phyloP scores from a whole-genome alignment of 2,888 invertebrate species.

The Drosophila borealis region DNA sequence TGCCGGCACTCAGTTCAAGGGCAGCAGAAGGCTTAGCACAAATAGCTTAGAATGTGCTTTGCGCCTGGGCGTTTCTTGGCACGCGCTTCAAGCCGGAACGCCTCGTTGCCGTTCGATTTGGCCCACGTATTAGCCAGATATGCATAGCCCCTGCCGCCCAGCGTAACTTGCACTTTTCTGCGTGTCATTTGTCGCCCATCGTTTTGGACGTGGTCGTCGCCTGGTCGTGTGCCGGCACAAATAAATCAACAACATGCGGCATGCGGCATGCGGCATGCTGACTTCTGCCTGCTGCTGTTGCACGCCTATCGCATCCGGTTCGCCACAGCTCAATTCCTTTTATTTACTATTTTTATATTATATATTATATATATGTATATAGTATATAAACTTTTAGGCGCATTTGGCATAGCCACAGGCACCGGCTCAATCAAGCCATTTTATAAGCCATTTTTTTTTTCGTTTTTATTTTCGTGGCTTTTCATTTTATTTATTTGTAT shows the following conservation, averaged over 20 bases:
- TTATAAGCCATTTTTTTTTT: conserved; percentile 58
- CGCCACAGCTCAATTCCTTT: conserved; percentile 59
- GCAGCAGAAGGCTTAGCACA: conserved; percentile 35
- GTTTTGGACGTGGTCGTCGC: conserved; percentile 64
- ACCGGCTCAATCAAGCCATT: conserved; percentile 77
- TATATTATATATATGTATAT: conserved; percentile 3
- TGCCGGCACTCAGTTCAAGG: conserved; percentile 51
- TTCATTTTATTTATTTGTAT: conserved; percentile 8
- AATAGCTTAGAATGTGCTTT: conserved; percentile 26
- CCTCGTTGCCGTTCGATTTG: conserved; percentile 55
- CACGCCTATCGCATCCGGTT: conserved; percentile 76
- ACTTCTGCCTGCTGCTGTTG: conserved; percentile 37
- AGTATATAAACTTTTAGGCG: conserved; percentile 1
- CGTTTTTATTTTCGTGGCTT: conserved; percentile 16
- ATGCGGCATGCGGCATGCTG: conserved; percentile 28
- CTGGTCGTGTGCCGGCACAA: conserved; percentile 75
- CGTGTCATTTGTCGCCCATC: conserved; percentile 57
- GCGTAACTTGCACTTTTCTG: conserved; percentile 73
- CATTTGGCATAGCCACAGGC: conserved; percentile 49
- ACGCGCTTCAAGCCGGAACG: conserved; percentile 61
- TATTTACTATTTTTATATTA: conserved; percentile 16
- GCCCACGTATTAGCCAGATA: conserved; percentile 57
- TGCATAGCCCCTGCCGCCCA: background rate
- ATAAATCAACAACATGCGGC: conserved; percentile 66
- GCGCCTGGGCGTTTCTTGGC: conserved; percentile 63